phyloP scores from a whole-genome alignment of 2,113 vertebrate genomes.

The Tiliqua scincoides region DNA sequence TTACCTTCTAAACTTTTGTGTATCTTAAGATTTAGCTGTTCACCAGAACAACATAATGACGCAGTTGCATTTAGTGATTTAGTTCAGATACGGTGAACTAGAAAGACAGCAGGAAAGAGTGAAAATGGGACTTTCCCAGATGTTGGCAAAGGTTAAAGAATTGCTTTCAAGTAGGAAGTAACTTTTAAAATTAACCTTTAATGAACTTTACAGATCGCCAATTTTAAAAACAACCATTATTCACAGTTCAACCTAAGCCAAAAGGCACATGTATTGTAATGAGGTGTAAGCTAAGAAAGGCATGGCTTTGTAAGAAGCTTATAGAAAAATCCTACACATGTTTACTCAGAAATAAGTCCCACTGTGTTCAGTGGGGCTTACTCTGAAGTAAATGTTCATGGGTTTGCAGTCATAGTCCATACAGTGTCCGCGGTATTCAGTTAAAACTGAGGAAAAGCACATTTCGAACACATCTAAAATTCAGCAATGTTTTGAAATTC shows the following conservation, averaged over 20 bases:
- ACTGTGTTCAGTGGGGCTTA: too few relatives aligned
- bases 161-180: conserved; percentile 63
- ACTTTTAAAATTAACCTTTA: conserved; percentile 62
- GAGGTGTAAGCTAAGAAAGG: conserved; percentile 7
- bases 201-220: conserved; percentile 39
- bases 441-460: not conserved
- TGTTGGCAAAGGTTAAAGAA: conserved; percentile 39
- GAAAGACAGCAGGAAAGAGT: not conserved
- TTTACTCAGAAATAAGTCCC: too few relatives aligned
- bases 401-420: too few relatives aligned
- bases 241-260: conserved; percentile 36
- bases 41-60: not conserved
- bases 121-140: conserved; percentile 1
- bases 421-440: not conserved
- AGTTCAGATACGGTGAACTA: not conserved
- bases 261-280: conserved; percentile 6
- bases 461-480: not conserved
- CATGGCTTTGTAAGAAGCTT: conserved; percentile 47
- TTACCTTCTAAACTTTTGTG: not conserved
- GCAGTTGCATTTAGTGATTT: not conserved
- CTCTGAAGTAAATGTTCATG: too few relatives aligned
- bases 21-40: not conserved
- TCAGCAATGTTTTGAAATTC: not conserved
- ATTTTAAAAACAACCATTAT: conserved; percentile 53
- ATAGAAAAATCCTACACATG: conserved; percentile 1